Evolutionary conservation across 1,140 invertebrate genomes (phyloP).

Genomic region (Achroia grisella): DNA sequence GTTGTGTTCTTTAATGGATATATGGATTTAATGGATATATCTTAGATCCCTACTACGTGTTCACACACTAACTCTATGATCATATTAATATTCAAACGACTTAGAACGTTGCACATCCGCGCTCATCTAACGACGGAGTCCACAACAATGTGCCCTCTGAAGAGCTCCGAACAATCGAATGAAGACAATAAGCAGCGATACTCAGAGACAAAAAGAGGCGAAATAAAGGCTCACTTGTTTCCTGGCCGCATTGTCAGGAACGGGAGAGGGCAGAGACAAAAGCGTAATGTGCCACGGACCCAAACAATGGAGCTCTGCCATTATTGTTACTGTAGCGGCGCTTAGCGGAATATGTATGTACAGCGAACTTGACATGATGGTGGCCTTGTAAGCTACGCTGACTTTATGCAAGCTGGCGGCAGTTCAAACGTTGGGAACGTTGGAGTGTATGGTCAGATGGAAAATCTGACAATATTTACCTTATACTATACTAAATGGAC

Average conservation of each 20-base stretch:
- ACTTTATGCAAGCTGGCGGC: background rate
- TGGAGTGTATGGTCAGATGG: too few relatives aligned
- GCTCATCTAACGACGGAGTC: slow-evolving; percentile 67
- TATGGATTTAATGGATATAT: too few relatives aligned
- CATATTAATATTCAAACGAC: slow-evolving; percentile 66
- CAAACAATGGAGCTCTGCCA: slow-evolving; percentile 68
- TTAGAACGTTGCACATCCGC: slow-evolving; percentile 66
- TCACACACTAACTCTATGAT: slow-evolving; percentile 14
- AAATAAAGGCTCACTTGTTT: slow-evolving; percentile 74
- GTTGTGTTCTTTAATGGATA: too few relatives aligned
- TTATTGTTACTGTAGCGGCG: slow-evolving; percentile 70
- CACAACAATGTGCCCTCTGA: slow-evolving; percentile 72
- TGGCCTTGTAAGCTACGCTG: slow-evolving; percentile 43
- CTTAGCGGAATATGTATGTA: slow-evolving; percentile 65
- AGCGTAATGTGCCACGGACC: slow-evolving; percentile 71
- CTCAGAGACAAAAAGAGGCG: slow-evolving; percentile 72
- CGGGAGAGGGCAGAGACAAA: slow-evolving; percentile 71
- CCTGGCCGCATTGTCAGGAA: slow-evolving; percentile 72
- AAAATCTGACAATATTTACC: too few relatives aligned
- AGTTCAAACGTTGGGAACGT: too few relatives aligned
- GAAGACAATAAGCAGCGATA: slow-evolving; percentile 74
- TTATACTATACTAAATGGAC: too few relatives aligned
- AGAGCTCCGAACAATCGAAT: slow-evolving; percentile 72
- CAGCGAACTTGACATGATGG: slow-evolving; percentile 68
- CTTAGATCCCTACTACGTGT: background rate